Evolutionary conservation across 1,140 invertebrate species (phyloP).

Genomic region (Drosophila sucinea): DNA sequence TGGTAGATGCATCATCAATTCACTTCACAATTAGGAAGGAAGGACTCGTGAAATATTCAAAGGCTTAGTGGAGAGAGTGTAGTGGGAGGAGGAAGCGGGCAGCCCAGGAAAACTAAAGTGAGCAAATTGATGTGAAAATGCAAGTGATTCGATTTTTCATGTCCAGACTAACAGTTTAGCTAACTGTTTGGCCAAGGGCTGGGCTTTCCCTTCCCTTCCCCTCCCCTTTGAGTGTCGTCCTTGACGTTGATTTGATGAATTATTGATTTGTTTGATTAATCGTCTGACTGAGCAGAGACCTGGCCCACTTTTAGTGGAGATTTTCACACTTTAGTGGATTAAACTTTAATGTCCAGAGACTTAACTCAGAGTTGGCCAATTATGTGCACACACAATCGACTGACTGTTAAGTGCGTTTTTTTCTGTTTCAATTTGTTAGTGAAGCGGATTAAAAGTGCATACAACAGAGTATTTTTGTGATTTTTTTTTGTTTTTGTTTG

Average conservation of each 20-base stretch:
- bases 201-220: background rate
- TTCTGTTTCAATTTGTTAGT: conserved; percentile 27
- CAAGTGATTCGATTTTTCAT: conserved; percentile 73
- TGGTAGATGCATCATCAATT: conserved; percentile 16
- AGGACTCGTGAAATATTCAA: conserved; percentile 32
- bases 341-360: conserved; percentile 39
- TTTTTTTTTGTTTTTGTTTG: background rate
- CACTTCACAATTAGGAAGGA: conserved; percentile 40
- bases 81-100: background rate
- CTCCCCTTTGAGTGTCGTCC: conserved; percentile 38
- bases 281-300: conserved; percentile 33
- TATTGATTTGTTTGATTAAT: conserved; percentile 79
- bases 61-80: conserved; percentile 12
- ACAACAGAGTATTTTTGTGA: background rate
- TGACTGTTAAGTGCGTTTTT: conserved; percentile 66
- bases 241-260: conserved; percentile 74
- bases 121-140: conserved; percentile 71
- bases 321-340: conserved; percentile 36
- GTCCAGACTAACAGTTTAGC: conserved; percentile 29
- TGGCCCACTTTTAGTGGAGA: background rate
- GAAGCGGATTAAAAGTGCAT: conserved; percentile 43
- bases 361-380: conserved; percentile 41
- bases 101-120: conserved; percentile 26
- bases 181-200: conserved; percentile 21
- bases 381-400: conserved; percentile 44